A percentile compares a stretch with the other conserved stretches of the same genome.
phyloP scores from a whole-genome alignment of 1,140 invertebrate species.

The Drosophila mayri region DNA sequence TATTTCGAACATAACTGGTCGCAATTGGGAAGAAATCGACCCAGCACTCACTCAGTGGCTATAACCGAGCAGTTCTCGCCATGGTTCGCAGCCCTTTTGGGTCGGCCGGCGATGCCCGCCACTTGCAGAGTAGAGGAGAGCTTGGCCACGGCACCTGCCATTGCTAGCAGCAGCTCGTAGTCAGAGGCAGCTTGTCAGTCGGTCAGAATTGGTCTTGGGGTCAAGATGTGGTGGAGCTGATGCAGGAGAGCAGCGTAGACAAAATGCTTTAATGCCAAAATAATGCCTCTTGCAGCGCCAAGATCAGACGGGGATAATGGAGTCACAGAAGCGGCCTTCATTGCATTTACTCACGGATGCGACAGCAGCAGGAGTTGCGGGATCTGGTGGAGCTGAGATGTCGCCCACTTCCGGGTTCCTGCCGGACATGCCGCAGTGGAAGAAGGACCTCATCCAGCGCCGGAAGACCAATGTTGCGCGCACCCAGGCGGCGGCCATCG shows the following conservation, averaged over 20 bases:
- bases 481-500: slow-evolving; percentile 54
- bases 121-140: slow-evolving; percentile 23
- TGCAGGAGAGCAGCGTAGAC: slow-evolving; percentile 3
- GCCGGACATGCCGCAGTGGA: slow-evolving; percentile 89
- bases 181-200: slow-evolving; percentile 15
- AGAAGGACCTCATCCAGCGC: slow-evolving; percentile 90
- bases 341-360: slow-evolving; percentile 58
- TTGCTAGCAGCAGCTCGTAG: slow-evolving; percentile 17
- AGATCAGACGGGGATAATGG: slow-evolving; percentile 53
- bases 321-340: slow-evolving; percentile 63
- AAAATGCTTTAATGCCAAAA: slow-evolving; percentile 42
- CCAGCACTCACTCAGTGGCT: not conserved
- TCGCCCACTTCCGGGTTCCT: slow-evolving; percentile 67
- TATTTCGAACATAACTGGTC: not conserved
- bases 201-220: slow-evolving; percentile 41
- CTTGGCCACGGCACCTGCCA: slow-evolving; percentile 29
- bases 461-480: slow-evolving; percentile 86
- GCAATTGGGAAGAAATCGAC: not conserved
- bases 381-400: slow-evolving; percentile 27
- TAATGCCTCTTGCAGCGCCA: slow-evolving; percentile 64
- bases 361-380: slow-evolving; percentile 16
- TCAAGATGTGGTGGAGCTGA: slow-evolving; percentile 40
- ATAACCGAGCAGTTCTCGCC: slow-evolving; percentile 2
- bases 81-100: slow-evolving; percentile 33
- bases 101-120: slow-evolving; percentile 32